Evolutionary conservation across 1,140 invertebrate genomes (phyloP).

Genomic region (Agrypnia vestita): DNA sequence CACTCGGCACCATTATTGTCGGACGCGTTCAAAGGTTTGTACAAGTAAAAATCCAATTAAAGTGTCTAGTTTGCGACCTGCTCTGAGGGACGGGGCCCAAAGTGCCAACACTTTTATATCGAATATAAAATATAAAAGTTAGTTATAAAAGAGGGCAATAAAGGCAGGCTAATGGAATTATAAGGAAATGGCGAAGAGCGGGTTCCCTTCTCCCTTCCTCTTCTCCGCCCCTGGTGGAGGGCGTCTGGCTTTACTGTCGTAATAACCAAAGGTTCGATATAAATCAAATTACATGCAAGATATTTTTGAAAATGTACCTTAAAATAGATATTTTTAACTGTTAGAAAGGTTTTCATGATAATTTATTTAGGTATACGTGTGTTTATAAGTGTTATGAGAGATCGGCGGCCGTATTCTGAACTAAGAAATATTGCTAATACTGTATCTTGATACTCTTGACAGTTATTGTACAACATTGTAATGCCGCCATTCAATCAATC

Average conservation of each 20-base stretch:
- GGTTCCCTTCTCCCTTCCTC: neutral
- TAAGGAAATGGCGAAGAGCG: slow-evolving; percentile 31
- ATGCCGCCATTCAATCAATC: too few species aligned
- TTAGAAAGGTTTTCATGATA: too few species aligned
- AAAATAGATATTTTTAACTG: too few species aligned
- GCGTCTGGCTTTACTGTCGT: slow-evolving; percentile 30
- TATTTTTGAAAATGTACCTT: too few species aligned
- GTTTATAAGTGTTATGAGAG: too few species aligned
- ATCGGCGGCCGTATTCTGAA: too few species aligned
- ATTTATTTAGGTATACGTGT: too few species aligned
- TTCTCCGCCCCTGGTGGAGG: neutral
- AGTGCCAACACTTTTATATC: slow-evolving; percentile 52
- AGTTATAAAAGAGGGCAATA: slow-evolving; percentile 55
- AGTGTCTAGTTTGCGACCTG: slow-evolving; percentile 17
- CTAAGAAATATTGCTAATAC: too few species aligned
- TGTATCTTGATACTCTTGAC: too few species aligned
- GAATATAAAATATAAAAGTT: slow-evolving; percentile 58
- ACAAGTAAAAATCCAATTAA: slow-evolving; percentile 31
- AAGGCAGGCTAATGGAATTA: slow-evolving; percentile 58
- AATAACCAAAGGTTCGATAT: neutral
- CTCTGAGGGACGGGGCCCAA: neutral
- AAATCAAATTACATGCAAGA: too few species aligned
- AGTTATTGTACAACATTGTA: too few species aligned
- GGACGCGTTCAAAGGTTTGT: neutral
- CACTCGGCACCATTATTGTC: too few species aligned